A percentile compares a stretch with the other conserved stretches of the same genome.
Evolutionary conservation across 2,888 invertebrate genomes (phyloP).

Genomic region (Ophioninae sp.): DNA sequence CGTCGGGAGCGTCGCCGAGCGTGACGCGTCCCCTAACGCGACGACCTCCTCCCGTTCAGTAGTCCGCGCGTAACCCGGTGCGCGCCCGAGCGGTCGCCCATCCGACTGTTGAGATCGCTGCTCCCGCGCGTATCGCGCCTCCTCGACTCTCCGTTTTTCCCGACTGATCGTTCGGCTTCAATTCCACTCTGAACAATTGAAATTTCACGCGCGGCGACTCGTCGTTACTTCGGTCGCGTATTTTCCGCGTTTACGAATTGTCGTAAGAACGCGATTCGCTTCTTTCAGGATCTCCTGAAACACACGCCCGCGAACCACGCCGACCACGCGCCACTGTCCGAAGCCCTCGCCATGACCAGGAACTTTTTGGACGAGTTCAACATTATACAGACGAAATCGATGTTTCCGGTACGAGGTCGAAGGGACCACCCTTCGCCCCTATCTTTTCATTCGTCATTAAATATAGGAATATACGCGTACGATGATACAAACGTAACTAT

Average conservation of each 20-base stretch:
- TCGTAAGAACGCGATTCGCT: not conserved
- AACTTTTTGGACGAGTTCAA: constrained; percentile 95
- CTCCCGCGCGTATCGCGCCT: too few species aligned
- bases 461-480: not conserved
- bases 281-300: constrained; percentile 88
- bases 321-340: constrained; percentile 89
- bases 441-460: not conserved
- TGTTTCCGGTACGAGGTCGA: constrained; percentile 87
- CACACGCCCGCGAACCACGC: constrained; percentile 90
- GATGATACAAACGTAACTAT: too few species aligned
- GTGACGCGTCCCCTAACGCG: not conserved
- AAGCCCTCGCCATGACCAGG: constrained; percentile 92
- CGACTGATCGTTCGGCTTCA: not conserved
- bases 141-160: not conserved
- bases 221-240: too few species aligned
- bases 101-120: too few species aligned
- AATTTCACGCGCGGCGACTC: too few species aligned
- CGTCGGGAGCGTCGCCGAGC: not conserved
- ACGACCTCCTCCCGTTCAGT: not conserved
- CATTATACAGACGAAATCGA: constrained; percentile 91
- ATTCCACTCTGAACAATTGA: not conserved
- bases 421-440: not conserved
- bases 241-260: not conserved
- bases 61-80: not conserved
- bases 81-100: not conserved